A percentile compares a stretch with the other conserved stretches of the same genome.
Evolutionary conservation across 37 sponge, comb jelly and placozoan genomes (phyloP).

Genomic region (Beroe forskalii): DNA sequence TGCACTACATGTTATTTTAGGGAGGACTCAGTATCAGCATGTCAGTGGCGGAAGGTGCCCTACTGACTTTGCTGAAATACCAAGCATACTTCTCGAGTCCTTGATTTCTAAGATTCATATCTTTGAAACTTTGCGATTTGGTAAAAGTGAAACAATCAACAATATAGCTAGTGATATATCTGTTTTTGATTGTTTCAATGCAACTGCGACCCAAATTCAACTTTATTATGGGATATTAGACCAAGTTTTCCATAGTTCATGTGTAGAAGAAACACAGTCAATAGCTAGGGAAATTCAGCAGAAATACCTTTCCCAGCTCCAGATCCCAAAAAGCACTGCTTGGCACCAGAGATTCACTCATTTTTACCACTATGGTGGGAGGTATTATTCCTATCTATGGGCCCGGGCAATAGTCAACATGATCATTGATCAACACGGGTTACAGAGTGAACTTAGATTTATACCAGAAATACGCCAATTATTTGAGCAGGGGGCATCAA

Average conservation of each 20-base stretch:
- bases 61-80: constrained; percentile 94
- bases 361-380: constrained; percentile 78
- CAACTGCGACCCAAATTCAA: not conserved
- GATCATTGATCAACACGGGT: constrained; percentile 24
- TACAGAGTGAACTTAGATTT: not conserved
- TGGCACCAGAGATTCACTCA: constrained; percentile 84
- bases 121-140: not conserved
- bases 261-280: constrained; percentile 59
- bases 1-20: constrained; percentile 89
- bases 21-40: constrained; percentile 86
- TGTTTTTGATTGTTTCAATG: not conserved
- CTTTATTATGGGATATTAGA: constrained; percentile 66
- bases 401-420: constrained; percentile 80
- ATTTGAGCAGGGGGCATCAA: not conserved
- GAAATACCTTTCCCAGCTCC: not conserved
- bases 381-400: constrained; percentile 95
- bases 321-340: constrained; percentile 45
- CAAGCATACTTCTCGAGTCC: constrained; percentile 85
- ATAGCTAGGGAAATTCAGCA: not conserved
- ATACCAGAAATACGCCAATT: not conserved
- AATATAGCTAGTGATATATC: constrained; percentile 67
- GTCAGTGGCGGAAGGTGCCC: constrained; percentile 90
- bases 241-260: constrained; percentile 63
- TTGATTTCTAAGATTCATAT: constrained; percentile 64
- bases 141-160: not conserved